phyloP scores from a whole-genome alignment of 1,140 invertebrate genomes.

The Drosophila teissieri region DNA sequence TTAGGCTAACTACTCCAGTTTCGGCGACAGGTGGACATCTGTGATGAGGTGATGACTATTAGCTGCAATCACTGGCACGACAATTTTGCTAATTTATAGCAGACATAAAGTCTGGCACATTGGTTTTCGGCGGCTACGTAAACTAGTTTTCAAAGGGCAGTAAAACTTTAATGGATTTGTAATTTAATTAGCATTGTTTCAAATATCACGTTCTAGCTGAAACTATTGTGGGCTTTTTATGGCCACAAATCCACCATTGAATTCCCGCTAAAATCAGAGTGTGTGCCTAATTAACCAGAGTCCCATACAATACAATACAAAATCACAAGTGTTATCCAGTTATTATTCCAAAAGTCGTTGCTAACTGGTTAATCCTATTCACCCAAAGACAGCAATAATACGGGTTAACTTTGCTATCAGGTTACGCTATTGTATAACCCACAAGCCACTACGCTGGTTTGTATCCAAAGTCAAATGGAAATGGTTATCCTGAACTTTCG shows the following conservation, averaged over 20 bases:
- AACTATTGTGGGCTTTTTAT: constrained; percentile 1
- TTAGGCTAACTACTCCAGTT: constrained; percentile 10
- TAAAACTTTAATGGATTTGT: constrained; percentile 45
- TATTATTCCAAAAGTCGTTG: background rate
- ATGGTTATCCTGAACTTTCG: too few relatives aligned
- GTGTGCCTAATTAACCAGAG: background rate
- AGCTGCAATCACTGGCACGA: background rate
- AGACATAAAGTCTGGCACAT: constrained; percentile 32
- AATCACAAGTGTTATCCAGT: background rate
- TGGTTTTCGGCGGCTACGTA: constrained; percentile 6
- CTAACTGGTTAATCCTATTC: constrained; percentile 1
- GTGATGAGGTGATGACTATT: background rate
- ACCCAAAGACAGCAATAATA: background rate
- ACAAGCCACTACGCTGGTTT: background rate
- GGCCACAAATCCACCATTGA: background rate
- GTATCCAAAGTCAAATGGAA: background rate
- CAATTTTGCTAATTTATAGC: constrained; percentile 11
- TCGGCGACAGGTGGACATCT: background rate
- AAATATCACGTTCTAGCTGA: constrained; percentile 22
- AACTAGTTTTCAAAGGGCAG: constrained; percentile 27
- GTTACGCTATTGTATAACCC: constrained; percentile 12
- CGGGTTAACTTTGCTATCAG: constrained; percentile 13
- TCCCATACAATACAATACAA: too few relatives aligned
- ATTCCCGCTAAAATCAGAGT: background rate
- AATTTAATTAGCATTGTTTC: constrained; percentile 48